Evolutionary conservation across 2,113 vertebrate genomes (phyloP).

Genomic region (Balaenoptera acutorostrata): DNA sequence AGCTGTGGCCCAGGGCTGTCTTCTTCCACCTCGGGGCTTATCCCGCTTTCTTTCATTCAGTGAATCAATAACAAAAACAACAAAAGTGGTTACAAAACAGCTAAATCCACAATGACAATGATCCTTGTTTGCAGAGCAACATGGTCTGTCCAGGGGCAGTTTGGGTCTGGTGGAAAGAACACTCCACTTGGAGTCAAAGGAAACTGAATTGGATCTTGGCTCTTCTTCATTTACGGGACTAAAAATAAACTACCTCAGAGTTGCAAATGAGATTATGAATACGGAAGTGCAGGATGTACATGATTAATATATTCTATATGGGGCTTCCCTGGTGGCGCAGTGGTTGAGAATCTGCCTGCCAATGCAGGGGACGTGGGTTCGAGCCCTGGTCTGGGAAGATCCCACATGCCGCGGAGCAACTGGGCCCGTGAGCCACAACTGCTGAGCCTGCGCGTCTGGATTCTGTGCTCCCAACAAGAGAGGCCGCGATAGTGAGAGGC

Average conservation of each 20-base stretch:
- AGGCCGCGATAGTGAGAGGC: too few relatives aligned
- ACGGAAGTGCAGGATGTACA: not conserved
- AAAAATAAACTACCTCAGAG: not conserved
- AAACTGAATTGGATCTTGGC: not conserved
- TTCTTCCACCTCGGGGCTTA: not conserved
- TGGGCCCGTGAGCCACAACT: too few relatives aligned
- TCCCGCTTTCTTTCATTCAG: not conserved
- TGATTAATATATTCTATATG: not conserved
- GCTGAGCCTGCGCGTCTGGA: too few relatives aligned
- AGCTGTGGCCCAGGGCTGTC: not conserved
- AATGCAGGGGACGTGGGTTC: too few relatives aligned
- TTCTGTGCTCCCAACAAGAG: too few relatives aligned
- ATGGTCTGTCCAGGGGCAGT: not conserved
- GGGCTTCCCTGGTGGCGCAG: too few relatives aligned
- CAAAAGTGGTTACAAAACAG: conserved; percentile 26
- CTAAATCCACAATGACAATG: not conserved
- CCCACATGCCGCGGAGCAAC: too few relatives aligned
- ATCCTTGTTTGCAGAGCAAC: not conserved
- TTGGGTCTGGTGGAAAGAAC: not conserved
- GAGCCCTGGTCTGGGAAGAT: too few relatives aligned
- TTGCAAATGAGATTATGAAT: not conserved
- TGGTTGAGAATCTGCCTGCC: too few relatives aligned
- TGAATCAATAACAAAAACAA: not conserved
- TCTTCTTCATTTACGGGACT: not conserved
- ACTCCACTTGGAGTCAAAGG: conserved; percentile 4